A percentile compares a stretch with the other conserved stretches of the same genome.
phyloP scores from a whole-genome alignment of 1,140 invertebrate species.

The Gryllus bimaculatus region DNA sequence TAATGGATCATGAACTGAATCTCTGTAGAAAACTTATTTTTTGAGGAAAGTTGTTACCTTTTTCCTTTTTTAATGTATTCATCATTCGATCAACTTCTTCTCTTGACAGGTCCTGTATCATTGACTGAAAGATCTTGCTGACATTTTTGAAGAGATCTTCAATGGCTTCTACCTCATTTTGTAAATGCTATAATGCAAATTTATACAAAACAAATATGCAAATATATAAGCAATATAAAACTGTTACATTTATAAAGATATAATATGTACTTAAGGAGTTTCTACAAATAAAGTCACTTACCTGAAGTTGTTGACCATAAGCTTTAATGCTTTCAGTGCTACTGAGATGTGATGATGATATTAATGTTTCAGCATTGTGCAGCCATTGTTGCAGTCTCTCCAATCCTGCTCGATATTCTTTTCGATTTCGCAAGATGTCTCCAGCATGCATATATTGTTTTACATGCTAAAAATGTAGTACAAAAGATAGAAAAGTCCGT shows the following conservation, averaged over 20 bases:
- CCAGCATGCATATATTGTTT: constrained; percentile 82
- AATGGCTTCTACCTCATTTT: constrained; percentile 72
- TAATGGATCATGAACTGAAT: no score
- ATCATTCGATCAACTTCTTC: constrained; percentile 87
- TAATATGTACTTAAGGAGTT: constrained; percentile 16
- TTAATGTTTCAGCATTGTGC: constrained; percentile 57
- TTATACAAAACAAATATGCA: constrained; percentile 8
- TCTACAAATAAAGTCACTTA: constrained; percentile 23
- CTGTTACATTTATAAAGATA: not conserved
- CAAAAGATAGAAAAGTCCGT: constrained; percentile 9
- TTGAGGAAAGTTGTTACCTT: constrained; percentile 33
- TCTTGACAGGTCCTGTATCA: constrained; percentile 80
- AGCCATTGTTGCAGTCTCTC: constrained; percentile 71
- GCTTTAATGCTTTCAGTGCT: constrained; percentile 66
- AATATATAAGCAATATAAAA: not conserved
- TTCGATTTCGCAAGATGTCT: constrained; percentile 68
- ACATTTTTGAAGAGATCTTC: constrained; percentile 83
- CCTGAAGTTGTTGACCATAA: constrained; percentile 69
- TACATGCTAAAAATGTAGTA: constrained; percentile 40
- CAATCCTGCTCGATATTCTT: constrained; percentile 69
- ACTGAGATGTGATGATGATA: constrained; percentile 57
- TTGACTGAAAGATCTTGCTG: constrained; percentile 79
- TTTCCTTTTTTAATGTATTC: constrained; percentile 78
- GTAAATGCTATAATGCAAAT: constrained; percentile 41
- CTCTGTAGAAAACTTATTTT: no score